Conservation (phyloP, 2,113 vertebrate genomes). For the Probosciger aterrimus region DNA sequence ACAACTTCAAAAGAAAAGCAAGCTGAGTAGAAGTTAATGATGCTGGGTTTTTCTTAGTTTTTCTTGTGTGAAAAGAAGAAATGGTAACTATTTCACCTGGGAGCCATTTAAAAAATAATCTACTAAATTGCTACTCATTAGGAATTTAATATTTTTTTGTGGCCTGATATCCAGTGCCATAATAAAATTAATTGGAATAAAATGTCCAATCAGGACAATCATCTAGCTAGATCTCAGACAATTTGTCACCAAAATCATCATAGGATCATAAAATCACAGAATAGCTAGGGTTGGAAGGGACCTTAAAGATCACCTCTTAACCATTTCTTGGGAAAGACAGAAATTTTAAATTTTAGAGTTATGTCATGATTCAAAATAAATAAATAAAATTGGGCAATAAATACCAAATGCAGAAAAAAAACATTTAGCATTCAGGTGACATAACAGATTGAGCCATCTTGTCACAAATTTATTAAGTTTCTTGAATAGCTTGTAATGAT, state of each 20-base stretch:
- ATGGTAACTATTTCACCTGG: not conserved
- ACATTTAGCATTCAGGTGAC: conserved; percentile 27
- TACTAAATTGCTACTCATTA: not conserved
- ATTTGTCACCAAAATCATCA: not conserved
- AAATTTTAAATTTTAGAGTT: not conserved
- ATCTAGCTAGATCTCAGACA: not conserved
- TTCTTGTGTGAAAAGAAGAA: not conserved
- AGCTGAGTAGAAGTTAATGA: not conserved
- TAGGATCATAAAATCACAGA: not conserved
- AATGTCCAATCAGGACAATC: fast-evolving
- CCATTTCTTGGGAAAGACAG: not conserved
- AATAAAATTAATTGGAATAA: not conserved
- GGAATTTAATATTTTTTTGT: not conserved
- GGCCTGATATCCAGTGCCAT: not conserved
- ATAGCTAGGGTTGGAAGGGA: not conserved
- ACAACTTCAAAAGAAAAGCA: not conserved
- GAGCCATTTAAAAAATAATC: not conserved
- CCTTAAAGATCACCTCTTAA: not conserved
- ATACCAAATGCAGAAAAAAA: not conserved
- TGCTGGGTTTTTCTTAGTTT: not conserved
- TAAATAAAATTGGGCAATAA: not conserved
- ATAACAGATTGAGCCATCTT: not conserved
- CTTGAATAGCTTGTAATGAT: conserved; percentile 43
- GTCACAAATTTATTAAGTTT: conserved; percentile 41
- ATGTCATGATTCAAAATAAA: not conserved